Evolutionary conservation across 2,113 vertebrate species (phyloP).

Genomic region (Etia nguti): DNA sequence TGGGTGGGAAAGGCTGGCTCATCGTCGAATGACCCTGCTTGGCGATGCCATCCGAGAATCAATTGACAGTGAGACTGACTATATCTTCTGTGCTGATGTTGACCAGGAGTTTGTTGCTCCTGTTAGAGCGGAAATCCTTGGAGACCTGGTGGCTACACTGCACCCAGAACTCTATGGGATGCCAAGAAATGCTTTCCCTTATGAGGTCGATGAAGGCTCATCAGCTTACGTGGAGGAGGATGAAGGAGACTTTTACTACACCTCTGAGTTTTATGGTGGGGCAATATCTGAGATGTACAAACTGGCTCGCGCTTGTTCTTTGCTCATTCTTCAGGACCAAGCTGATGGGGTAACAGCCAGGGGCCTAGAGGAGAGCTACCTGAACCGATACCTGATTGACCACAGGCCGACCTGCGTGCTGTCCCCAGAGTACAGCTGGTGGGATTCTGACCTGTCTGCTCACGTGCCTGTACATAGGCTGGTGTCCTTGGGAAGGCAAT

Average conservation of each 20-base stretch:
- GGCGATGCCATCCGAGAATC: constrained; percentile 43
- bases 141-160: constrained; percentile 66
- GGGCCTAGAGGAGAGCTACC: constrained; percentile 74
- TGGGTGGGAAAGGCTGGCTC: constrained; percentile 62
- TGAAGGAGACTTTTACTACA: constrained; percentile 76
- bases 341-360: constrained; percentile 48
- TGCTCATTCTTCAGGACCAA: constrained; percentile 69
- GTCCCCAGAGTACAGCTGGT: constrained; percentile 78
- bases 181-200: constrained; percentile 48
- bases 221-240: constrained; percentile 54
- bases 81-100: constrained; percentile 72
- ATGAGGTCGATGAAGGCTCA: constrained; percentile 55
- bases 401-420: constrained; percentile 69
- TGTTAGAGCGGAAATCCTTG: constrained; percentile 70
- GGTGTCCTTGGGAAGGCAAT: constrained; percentile 59
- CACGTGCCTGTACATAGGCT: constrained; percentile 57
- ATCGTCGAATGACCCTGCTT: constrained; percentile 61
- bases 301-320: constrained; percentile 59
- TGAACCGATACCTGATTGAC: constrained; percentile 74
- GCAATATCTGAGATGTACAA: constrained; percentile 57
- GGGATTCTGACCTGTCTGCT: constrained; percentile 49
- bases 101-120: constrained; percentile 71
- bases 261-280: constrained; percentile 73
- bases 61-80: constrained; percentile 57
- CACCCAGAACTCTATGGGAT: constrained; percentile 66